Percentiles rank a stretch among this genome's conserved stretches.
phyloP scores from a whole-genome alignment of 2,113 vertebrate genomes.

The Chionomys nivalis region DNA sequence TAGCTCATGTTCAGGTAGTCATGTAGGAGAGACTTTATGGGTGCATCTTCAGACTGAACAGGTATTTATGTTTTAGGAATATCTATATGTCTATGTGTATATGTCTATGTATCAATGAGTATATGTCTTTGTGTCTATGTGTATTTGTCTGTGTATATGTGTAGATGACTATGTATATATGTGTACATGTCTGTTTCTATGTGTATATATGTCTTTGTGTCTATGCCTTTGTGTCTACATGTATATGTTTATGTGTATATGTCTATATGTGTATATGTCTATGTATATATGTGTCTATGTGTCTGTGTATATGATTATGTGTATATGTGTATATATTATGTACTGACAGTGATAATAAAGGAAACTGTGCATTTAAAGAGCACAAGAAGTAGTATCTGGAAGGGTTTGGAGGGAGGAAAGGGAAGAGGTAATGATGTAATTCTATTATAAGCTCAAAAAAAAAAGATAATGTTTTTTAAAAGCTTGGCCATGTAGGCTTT shows the following conservation, averaged over 20 bases:
- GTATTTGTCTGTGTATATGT: too few species aligned
- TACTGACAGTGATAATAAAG: neutral
- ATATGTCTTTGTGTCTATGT: too few species aligned
- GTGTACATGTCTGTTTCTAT: too few species aligned
- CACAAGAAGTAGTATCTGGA: neutral
- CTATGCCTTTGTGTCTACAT: too few species aligned
- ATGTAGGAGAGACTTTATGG: neutral
- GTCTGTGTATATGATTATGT: too few species aligned
- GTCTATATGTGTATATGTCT: too few species aligned
- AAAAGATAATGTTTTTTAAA: neutral
- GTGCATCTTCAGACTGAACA: neutral
- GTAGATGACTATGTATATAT: too few species aligned
- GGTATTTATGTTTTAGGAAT: neutral
- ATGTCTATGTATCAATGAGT: too few species aligned
- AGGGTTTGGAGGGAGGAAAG: neutral
- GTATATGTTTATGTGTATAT: too few species aligned
- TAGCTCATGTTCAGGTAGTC: neutral
- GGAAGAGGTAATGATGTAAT: too few species aligned
- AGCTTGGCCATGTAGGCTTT: neutral
- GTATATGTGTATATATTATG: neutral
- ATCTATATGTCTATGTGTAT: neutral
- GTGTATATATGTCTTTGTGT: too few species aligned
- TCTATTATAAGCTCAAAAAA: neutral
- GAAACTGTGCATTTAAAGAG: neutral
- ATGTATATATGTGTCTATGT: too few species aligned